Conservation (phyloP, 2,888 invertebrate genomes). For the Sphinx pinastri region DNA sequence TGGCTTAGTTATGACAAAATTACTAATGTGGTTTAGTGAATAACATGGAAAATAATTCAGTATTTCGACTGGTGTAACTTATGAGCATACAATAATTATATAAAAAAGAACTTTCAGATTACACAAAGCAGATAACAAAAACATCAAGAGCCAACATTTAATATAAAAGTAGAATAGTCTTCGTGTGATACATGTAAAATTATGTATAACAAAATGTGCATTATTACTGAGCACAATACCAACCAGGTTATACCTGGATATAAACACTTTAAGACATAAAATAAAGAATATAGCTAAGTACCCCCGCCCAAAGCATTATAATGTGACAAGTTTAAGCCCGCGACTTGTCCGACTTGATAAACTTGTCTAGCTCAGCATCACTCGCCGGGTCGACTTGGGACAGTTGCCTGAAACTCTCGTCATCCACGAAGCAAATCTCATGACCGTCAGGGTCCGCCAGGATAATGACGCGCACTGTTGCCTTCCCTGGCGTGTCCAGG, state of each 20-base stretch:
- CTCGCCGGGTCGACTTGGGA: conserved; percentile 94
- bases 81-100: background rate
- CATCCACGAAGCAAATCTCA: conserved; percentile 99
- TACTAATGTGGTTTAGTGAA: too few species aligned
- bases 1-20: too few species aligned
- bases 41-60: too few species aligned
- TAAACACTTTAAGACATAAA: background rate
- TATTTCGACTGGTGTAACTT: background rate
- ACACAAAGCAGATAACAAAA: background rate
- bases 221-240: background rate
- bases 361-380: conserved; percentile 90
- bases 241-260: background rate
- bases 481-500: conserved; percentile 98
- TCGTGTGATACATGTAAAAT: background rate
- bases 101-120: background rate
- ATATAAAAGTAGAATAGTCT: background rate
- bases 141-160: background rate
- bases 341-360: conserved; percentile 87
- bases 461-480: conserved; percentile 97
- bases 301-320: conserved; percentile 39
- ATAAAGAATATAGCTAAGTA: conserved; percentile 33
- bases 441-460: conserved; percentile 98
- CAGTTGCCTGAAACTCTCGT: conserved; percentile 95
- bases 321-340: conserved; percentile 52
- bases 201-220: background rate